Percentiles rank a stretch among this genome's conserved stretches.
Conservation (phyloP, 2,113 vertebrate genomes). For the Microcebus griseorufus region DNA sequence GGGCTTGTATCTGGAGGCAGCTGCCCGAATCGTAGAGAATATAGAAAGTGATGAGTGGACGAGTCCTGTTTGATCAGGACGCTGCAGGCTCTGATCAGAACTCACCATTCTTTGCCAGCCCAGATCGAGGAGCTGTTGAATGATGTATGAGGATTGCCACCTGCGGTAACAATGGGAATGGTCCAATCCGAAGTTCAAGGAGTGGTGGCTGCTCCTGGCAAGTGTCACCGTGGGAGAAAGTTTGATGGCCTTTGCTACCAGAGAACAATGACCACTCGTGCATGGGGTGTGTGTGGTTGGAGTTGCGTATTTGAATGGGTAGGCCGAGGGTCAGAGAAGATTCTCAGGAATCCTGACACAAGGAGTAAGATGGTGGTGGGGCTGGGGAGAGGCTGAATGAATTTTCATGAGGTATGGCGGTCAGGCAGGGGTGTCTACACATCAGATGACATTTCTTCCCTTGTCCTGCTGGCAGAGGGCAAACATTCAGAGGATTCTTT, state of each 20-base stretch:
- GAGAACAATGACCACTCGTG: not conserved
- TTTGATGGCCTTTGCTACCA: not conserved
- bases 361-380: not conserved
- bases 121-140: slow-evolving; percentile 17
- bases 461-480: not conserved
- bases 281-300: not conserved
- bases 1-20: not conserved
- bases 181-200: not conserved
- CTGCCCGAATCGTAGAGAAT: not conserved
- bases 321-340: not conserved
- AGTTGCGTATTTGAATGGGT: not conserved
- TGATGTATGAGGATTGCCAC: not conserved
- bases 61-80: not conserved
- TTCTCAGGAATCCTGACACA: not conserved
- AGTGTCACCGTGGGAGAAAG: not conserved
- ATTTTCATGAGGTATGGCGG: not conserved
- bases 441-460: not conserved
- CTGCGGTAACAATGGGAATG: not conserved
- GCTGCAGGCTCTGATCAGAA: not conserved
- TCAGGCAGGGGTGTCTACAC: not conserved
- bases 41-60: not conserved
- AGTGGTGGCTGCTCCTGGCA: not conserved
- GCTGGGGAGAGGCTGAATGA: not conserved
- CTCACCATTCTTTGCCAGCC: not conserved
- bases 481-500: not conserved